Evolutionary conservation across 2,113 vertebrate species (phyloP), one percentile per base, ranked within the genome.

Genomic region (Thamnophis sirtalis): DNA sequence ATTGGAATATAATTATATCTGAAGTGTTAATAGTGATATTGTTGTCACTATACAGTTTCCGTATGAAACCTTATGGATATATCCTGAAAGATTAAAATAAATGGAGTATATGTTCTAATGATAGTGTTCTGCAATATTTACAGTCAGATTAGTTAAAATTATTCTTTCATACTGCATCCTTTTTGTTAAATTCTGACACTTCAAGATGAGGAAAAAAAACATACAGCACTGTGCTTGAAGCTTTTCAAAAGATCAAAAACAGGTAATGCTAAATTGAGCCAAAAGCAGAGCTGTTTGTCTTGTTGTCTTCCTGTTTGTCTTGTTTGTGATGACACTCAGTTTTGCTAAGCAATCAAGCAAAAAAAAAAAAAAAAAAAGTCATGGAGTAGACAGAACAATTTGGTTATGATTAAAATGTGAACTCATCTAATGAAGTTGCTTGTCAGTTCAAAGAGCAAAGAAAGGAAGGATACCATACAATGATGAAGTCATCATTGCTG

Each of bases 31-130:
- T 26, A 10, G 88, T 91, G 89, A 94, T 91, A 9, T n/a, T 21
- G 87, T 91, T 94, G 1, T 95, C 90, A 84, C 38, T 48, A 1
- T 49, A 51, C 28, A 26, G 50, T 54, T 54, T 85, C 21, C 13
- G 24, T 21, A 2, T 0, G 4, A 90, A 8, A 26, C n/a, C 50
- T 87, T 3, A 2, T 5, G 26, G 5, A 49, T 86, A 85, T 84
- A 90, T 56, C 54, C 26, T 48, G 53, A 92, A 49, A 91, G 22
- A 63, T 58, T 93, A 0, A 91, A 97, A 96, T 97, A 96, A 97
- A 95, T 50, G 15, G 91, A 91, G 58, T 51, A 94, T 86, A 93
- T 91, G 33, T 51, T 93, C 80, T 89, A 10, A 73, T 89, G 15
- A 43, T 11, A 3, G 4, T 56, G 17, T 48, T 9, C 5, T 92